Conservation (phyloP, 1,140 invertebrate genomes). For the Drosophila truncata region DNA sequence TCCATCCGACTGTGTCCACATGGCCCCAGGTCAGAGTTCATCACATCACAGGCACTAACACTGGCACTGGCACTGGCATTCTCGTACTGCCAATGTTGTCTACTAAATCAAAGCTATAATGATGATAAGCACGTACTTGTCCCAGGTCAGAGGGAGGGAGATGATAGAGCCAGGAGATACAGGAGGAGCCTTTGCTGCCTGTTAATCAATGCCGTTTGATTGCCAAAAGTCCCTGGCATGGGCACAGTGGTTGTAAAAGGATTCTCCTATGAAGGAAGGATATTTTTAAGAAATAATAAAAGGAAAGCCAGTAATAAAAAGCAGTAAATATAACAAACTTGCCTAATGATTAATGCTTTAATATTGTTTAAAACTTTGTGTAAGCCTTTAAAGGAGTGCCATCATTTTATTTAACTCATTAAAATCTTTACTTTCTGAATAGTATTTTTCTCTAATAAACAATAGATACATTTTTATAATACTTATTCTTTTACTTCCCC, state of each 20-base stretch:
- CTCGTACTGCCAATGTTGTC: constrained; percentile 40
- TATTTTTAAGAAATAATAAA: neutral
- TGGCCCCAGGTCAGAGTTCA: constrained; percentile 42
- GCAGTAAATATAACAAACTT: neutral
- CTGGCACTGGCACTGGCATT: constrained; percentile 17
- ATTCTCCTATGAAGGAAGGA: neutral
- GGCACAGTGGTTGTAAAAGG: constrained; percentile 31
- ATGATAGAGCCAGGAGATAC: neutral
- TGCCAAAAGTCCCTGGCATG: constrained; percentile 47
- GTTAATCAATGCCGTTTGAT: constrained; percentile 80
- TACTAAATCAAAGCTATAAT: constrained; percentile 81
- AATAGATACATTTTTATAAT: neutral
- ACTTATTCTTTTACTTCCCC: neutral
- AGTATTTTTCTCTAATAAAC: neutral
- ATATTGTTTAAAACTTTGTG: neutral
- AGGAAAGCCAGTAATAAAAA: neutral
- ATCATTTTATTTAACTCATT: neutral
- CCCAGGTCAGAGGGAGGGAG: constrained; percentile 1
- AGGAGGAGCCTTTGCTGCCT: constrained; percentile 31
- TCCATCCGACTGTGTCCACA: constrained; percentile 40
- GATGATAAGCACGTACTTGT: constrained; percentile 77
- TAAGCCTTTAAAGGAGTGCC: neutral
- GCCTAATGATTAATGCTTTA: neutral
- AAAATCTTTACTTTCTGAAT: neutral
- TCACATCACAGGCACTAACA: constrained; percentile 33